These are phyloP conservation scores for Leucoma salicis DNA, from an alignment of 2,888 invertebrate genomes.

Conservation along the genomic window DNA sequence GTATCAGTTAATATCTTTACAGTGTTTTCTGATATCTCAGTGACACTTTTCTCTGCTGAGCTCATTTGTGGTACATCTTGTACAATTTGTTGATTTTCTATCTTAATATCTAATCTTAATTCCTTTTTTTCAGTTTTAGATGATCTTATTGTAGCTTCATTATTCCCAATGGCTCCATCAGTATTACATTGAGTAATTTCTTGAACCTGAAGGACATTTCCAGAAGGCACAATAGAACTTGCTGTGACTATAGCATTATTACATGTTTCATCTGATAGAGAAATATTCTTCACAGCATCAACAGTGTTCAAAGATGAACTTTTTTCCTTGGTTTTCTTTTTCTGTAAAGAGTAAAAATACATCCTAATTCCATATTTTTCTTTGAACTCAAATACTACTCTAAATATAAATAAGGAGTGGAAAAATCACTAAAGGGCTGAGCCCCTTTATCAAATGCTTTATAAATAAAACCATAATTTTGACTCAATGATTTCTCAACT, in stretches of 20 bases:
- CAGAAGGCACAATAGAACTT: neutral
- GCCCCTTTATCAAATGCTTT: too few relatives aligned
- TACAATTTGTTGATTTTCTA: conserved; percentile 6
- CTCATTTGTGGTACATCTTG: conserved; percentile 1
- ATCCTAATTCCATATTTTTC: neutral
- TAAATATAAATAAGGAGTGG: too few relatives aligned
- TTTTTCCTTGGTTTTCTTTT: conserved; percentile 61
- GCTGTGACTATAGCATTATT: neutral
- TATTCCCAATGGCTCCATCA: conserved; percentile 3
- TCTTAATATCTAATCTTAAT: conserved; percentile 3
- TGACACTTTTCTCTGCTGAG: neutral
- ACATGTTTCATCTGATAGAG: conserved; percentile 12
- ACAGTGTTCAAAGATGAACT: conserved; percentile 15
- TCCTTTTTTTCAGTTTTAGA: conserved; percentile 11
- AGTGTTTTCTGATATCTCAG: neutral
- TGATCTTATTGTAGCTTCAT: neutral
- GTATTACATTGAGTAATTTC: neutral
- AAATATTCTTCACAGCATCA: conserved; percentile 4
- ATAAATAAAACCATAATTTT: too few relatives aligned
- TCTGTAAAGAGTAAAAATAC: conserved; percentile 44
- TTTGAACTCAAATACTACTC: conserved; percentile 24
- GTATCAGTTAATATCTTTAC: neutral
- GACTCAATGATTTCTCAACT: too few relatives aligned
- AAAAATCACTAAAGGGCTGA: too few relatives aligned
- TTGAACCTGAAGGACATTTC: neutral